phyloP scores from a whole-genome alignment of 2,797 vertebrate species.

The Gastrophryne carolinensis region DNA sequence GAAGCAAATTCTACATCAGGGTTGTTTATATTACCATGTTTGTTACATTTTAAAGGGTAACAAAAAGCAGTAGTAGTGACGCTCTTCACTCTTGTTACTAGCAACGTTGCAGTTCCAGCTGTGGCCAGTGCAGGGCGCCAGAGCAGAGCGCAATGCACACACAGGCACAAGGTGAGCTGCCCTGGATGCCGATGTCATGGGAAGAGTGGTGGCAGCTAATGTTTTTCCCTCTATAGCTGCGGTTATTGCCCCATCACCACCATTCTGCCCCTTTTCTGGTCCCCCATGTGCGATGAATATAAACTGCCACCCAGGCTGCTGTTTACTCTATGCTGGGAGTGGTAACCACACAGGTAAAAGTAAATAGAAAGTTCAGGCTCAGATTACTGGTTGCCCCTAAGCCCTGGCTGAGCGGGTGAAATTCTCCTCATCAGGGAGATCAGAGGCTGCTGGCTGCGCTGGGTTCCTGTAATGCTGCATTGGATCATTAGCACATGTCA shows the following conservation, averaged over 20 bases:
- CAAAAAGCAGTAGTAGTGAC: no score
- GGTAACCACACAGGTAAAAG: conserved; percentile 50
- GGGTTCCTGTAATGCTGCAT: conserved; percentile 49
- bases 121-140: conserved; percentile 24
- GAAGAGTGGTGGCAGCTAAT: no score
- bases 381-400: conserved; percentile 29
- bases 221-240: no score
- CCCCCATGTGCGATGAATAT: no score
- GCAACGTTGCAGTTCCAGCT: background rate
- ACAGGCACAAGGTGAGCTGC: background rate
- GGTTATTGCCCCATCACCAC: background rate
- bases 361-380: conserved; percentile 52
- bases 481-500: conserved; percentile 59
- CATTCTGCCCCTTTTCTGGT: background rate
- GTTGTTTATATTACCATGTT: no score
- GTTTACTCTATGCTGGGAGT: conserved; percentile 53
- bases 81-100: background rate
- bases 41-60: no score
- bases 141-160: background rate
- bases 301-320: conserved; percentile 2
- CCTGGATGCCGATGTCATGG: no score
- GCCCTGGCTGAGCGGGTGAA: background rate
- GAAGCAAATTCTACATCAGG: no score
- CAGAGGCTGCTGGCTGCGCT: no score
- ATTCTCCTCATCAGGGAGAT: background rate